Base-by-base conservation (phyloP, 2,113 vertebrate species). In the Pedetes capensis region DNA sequence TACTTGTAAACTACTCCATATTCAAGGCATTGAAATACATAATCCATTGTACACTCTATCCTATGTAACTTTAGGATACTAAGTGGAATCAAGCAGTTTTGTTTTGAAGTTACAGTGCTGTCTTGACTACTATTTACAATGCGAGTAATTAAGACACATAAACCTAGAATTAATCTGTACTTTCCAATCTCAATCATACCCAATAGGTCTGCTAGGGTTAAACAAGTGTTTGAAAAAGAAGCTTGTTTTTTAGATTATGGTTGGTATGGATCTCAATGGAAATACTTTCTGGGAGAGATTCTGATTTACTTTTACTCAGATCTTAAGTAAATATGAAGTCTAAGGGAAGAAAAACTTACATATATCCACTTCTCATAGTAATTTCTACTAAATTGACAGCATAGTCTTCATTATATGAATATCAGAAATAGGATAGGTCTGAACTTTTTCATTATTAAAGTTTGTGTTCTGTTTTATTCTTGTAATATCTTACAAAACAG, bases 401-500 rank as follows among this genome's bases (percentile, higher is more conserved):
- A 71, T 64, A 47, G 61, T 95, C 39, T 90, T 87, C 37, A 88
- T 69, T 91, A 44, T 42, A 51, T 47, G 42, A 90, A 95, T 92
- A 88, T 34, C 18, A 39, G 71, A n/a, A 94, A 51, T 10, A 71
- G 47, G 29, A 59, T 69, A 25, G 39, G 87, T 4, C 37, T 74
- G 89, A 81, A 63, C 9, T 53, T 55, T 61, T 88, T 87, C 59
- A 49, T 61, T 63, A 84, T 34, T 75, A 44, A 86, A 71, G 16
- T 93, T 75, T 64, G 9, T 94, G 64, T 49, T 89, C 29, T 68
- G 9, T 34, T 85, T 95, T 93, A 55, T 61, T 93, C 69, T 55
- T 84, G 37, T 16, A 59, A 44, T 95, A 89, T 53, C 69, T 91
- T 97, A 57, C 55, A 87, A 95, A 96, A 96, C 49, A 85, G 88